phyloP scores from a whole-genome alignment of 2,888 invertebrate species.

The Eledona agricola region DNA sequence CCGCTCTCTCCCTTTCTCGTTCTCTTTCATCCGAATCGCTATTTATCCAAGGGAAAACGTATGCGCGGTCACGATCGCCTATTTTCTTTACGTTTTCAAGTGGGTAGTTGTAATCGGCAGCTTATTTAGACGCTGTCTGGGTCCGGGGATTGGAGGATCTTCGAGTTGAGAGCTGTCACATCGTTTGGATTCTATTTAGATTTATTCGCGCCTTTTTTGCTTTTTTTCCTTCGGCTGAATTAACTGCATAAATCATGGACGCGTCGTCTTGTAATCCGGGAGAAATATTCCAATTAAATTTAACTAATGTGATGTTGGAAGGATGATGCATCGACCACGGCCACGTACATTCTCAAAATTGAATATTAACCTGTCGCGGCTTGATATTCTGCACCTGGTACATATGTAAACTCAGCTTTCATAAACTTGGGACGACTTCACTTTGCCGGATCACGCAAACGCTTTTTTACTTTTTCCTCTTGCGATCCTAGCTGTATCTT shows the following conservation, averaged over 20 bases:
- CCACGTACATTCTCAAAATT: slow-evolving; percentile 14
- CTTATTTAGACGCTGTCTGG: slow-evolving; percentile 29
- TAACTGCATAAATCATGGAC: slow-evolving; percentile 29
- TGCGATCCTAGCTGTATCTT: too few relatives aligned
- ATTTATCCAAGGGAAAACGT: slow-evolving; percentile 32
- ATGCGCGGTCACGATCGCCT: slow-evolving; percentile 41
- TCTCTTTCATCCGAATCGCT: slow-evolving; percentile 14
- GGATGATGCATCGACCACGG: slow-evolving; percentile 22
- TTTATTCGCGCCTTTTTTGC: slow-evolving; percentile 27
- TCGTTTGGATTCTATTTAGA: slow-evolving; percentile 25
- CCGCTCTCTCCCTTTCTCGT: slow-evolving; percentile 1
- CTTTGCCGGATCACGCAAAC: too few relatives aligned
- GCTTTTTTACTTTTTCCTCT: too few relatives aligned
- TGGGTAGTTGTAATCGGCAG: slow-evolving; percentile 39
- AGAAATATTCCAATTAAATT: slow-evolving; percentile 30
- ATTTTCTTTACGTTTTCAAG: slow-evolving; percentile 42
- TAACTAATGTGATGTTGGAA: slow-evolving; percentile 17
- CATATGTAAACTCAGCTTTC: slow-evolving; percentile 21
- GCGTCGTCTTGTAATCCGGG: slow-evolving; percentile 22
- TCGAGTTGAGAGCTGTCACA: slow-evolving; percentile 16
- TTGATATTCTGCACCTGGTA: slow-evolving; percentile 27
- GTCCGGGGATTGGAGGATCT: slow-evolving; percentile 9
- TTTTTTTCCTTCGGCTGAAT: too few relatives aligned
- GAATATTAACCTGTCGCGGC: slow-evolving; percentile 18
- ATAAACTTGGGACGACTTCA: too few relatives aligned